Evolutionary conservation across 2,113 vertebrate species (phyloP).

Genomic region (Pseudolaguvia tuberculata): DNA sequence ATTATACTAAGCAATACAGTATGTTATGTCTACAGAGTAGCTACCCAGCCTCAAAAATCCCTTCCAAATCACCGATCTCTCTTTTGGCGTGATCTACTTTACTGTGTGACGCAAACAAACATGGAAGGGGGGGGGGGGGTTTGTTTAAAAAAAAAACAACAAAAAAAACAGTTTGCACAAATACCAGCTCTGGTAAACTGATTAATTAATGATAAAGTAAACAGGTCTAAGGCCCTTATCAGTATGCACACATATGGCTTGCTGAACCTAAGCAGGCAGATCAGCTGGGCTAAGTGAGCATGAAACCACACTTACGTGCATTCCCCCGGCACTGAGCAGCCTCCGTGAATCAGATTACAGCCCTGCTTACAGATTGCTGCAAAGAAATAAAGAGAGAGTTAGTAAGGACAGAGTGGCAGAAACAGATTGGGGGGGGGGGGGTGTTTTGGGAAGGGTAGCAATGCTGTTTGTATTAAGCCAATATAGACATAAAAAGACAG

Average conservation of each 20-base stretch:
- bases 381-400: constrained; percentile 39
- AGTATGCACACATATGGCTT: constrained; percentile 46
- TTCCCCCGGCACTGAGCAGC: constrained; percentile 79
- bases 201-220: constrained; percentile 51
- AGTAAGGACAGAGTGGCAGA: background rate
- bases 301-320: constrained; percentile 81
- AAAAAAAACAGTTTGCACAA: constrained; percentile 36
- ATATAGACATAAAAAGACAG: constrained; percentile 52
- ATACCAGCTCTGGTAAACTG: constrained; percentile 29
- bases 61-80: background rate
- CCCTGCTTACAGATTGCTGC: constrained; percentile 94
- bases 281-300: constrained; percentile 41
- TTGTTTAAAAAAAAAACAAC: too few relatives aligned
- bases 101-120: constrained; percentile 21
- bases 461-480: constrained; percentile 49
- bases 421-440: background rate
- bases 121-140: too few relatives aligned
- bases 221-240: constrained; percentile 44
- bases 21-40: background rate
- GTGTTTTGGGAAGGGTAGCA: constrained; percentile 5
- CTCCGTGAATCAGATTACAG: constrained; percentile 84
- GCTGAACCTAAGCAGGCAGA: constrained; percentile 46
- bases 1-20: background rate
- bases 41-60: background rate
- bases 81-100: background rate